Conservation (phyloP, 2,113 vertebrate species). For the Sclerurus mexicanus region DNA sequence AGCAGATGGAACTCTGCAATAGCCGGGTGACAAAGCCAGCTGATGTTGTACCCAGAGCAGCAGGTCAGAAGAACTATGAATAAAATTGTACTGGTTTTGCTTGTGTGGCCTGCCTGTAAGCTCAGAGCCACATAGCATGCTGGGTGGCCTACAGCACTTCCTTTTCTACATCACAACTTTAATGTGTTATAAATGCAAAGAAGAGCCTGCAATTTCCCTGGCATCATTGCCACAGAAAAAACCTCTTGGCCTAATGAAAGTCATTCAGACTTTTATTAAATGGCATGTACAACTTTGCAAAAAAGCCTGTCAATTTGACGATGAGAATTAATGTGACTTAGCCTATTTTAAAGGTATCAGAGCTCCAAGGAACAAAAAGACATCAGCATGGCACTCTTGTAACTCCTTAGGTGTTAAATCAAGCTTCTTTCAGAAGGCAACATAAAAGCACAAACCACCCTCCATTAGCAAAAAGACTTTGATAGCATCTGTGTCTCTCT, state of each 20-base stretch:
- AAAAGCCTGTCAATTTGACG: neutral
- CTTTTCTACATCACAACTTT: neutral
- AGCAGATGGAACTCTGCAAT: neutral
- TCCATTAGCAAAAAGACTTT: neutral
- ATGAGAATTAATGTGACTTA: neutral
- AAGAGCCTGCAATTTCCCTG: neutral
- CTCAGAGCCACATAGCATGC: accelerated
- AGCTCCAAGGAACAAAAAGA: neutral
- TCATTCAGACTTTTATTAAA: neutral
- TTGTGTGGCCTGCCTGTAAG: neutral
- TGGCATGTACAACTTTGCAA: neutral
- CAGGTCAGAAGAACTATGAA: neutral
- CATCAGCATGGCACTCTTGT: accelerated
- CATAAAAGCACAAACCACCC: neutral
- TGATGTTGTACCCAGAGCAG: neutral
- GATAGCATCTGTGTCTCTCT: neutral
- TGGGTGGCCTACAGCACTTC: neutral
- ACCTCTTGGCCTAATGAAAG: neutral
- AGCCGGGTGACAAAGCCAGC: accelerated
- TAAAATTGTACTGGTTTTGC: neutral
- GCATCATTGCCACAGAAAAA: neutral
- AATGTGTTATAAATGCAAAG: neutral
- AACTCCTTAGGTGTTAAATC: neutral
- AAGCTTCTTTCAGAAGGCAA: neutral
- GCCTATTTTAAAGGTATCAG: neutral